Evolutionary conservation across 2,113 vertebrate genomes (phyloP), one percentile per base, ranked within the genome.

Genomic region (Prietella phreatophila): DNA sequence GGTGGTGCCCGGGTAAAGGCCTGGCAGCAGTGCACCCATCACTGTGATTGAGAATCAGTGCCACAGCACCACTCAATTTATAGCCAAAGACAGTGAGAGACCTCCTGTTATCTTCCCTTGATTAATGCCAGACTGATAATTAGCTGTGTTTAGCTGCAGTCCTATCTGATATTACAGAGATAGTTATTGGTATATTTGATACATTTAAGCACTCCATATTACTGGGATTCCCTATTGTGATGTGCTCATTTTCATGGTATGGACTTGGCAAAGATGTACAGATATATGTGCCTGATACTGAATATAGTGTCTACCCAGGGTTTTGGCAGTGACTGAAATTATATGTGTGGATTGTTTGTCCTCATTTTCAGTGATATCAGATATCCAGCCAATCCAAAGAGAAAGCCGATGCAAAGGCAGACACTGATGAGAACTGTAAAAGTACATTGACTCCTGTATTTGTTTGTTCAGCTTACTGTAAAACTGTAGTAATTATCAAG

Each of bases 321-420:
- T 95, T 95, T 95, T 96, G 94, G 95, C 95, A 91, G 55, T 92
- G 87, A 89, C 63, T 53, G 84, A 94, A 95, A 93, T 94, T 94
- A 93, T 95, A 94, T 93, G 78, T 90, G 93, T 92, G 94, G 95
- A 95, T 95, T 94, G 95, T 95, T 95, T 94, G 95, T 95, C 94
- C 94, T 95, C 93, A 92, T 93, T 93, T 96, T 93, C 92, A 95
- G 94, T 95, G 94, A 96, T 95, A 96, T 96, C 95, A 7, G 56
- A 84, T 83, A 61, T 61, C 36, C 60, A 75, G 56, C 36, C 30
- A 69, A 69, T n/a, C 63, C 94, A 69, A 86, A 30, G 39, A 25
- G 27, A 50, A 55, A 56, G 50, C 11, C 20, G 15, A 39, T 67
- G 27, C 42, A 67, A 81, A 81, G 22, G 36, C 25, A 81, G 47